Conservation (phyloP, 1,140 invertebrate genomes). For the Psilanteris sp. region DNA sequence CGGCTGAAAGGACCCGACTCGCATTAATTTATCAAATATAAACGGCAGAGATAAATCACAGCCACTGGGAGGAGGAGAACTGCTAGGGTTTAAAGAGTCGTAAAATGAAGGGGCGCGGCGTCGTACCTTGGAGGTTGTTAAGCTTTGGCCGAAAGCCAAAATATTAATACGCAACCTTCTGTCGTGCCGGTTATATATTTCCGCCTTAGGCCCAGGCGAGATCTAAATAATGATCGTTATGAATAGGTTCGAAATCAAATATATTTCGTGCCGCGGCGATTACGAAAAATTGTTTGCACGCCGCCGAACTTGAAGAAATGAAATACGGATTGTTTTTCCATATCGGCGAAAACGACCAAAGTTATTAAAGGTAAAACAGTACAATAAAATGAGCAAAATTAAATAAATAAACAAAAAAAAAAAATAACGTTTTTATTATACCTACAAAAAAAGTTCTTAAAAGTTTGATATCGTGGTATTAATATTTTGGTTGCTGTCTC, state of each 20-base stretch:
- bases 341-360: too few species aligned
- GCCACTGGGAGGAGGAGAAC: neutral
- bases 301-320: too few species aligned
- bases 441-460: too few species aligned
- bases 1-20: slow-evolving; percentile 1
- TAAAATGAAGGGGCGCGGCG: slow-evolving; percentile 33
- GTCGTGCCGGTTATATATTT: slow-evolving; percentile 40
- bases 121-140: slow-evolving; percentile 57
- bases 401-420: too few species aligned
- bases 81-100: slow-evolving; percentile 50
- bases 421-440: too few species aligned
- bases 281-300: neutral
- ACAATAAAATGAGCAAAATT: too few species aligned
- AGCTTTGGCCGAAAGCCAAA: slow-evolving; percentile 59
- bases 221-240: slow-evolving; percentile 25
- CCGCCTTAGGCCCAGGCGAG: slow-evolving; percentile 2
- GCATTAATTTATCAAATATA: slow-evolving; percentile 59
- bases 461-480: too few species aligned
- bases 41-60: slow-evolving; percentile 46
- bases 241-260: slow-evolving; percentile 15
- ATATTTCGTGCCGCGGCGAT: too few species aligned
- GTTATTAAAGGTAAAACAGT: too few species aligned
- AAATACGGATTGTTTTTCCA: too few species aligned
- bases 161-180: slow-evolving; percentile 63
- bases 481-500: too few species aligned